Evolutionary conservation across 2,888 invertebrate species (phyloP).

Genomic region (Tanytarsus gracilentus): DNA sequence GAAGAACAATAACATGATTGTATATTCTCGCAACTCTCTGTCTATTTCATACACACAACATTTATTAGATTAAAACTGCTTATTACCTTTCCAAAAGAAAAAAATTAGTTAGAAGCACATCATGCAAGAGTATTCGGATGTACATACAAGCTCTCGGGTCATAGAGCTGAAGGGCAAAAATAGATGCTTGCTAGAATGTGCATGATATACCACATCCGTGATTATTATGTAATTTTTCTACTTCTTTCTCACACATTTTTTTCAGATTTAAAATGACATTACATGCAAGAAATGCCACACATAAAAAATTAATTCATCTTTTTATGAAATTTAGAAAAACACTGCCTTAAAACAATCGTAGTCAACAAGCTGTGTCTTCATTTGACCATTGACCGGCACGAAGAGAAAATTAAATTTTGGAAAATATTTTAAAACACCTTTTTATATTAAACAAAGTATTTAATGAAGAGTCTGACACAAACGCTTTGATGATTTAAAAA

Average conservation of each 20-base stretch:
- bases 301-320: not conserved
- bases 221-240: not conserved
- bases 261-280: not conserved
- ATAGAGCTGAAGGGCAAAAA: not conserved
- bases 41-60: not conserved
- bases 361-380: no score
- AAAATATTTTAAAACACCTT: no score
- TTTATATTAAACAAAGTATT: no score
- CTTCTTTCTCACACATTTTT: not conserved
- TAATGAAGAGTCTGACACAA: no score
- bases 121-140: no score
- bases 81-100: not conserved
- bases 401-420: no score
- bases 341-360: no score
- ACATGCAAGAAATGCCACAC: conserved; percentile 7
- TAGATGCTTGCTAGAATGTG: not conserved
- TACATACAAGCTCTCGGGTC: conserved; percentile 1
- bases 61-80: conserved; percentile 19
- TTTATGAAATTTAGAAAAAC: not conserved
- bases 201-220: no score
- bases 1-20: conserved; percentile 20
- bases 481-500: no score
- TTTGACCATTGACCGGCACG: conserved; percentile 28
- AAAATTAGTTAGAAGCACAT: not conserved
- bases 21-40: no score